Percentiles rank a stretch among this genome's conserved stretches.
These are phyloP conservation scores for Pseudoips prasinana DNA, from an alignment of 2,888 invertebrate species.

Conservation along the genomic window DNA sequence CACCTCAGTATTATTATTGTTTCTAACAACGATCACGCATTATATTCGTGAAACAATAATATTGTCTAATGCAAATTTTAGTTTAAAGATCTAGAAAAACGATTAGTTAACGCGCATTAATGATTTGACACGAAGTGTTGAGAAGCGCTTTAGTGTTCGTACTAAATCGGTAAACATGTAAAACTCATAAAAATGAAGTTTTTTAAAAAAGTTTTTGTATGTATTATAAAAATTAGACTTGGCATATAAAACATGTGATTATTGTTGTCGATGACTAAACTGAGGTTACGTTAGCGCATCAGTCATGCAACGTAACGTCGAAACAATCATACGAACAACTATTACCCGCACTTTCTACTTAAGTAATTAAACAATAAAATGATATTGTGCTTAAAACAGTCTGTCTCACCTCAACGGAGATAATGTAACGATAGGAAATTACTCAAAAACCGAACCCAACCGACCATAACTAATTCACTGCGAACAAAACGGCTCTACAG, in stretches of 20 bases:
- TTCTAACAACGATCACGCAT: conserved; percentile 29
- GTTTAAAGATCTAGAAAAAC: conserved; percentile 21
- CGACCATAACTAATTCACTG: conserved; percentile 72
- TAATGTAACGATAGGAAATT: conserved; percentile 59
- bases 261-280: conserved; percentile 31
- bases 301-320: conserved; percentile 30
- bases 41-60: conserved; percentile 28
- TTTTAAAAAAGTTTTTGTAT: conserved; percentile 32
- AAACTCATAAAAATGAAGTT: conserved; percentile 34
- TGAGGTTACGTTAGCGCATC: conserved; percentile 29
- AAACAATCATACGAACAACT: conserved; percentile 32
- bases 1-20: conserved; percentile 20
- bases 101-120: conserved; percentile 16
- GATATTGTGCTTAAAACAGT: conserved; percentile 41
- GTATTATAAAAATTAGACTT: conserved; percentile 48
- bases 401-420: conserved; percentile 22
- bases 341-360: conserved; percentile 48
- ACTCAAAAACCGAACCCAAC: conserved; percentile 64
- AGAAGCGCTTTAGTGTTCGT: conserved; percentile 25
- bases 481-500: conserved; percentile 70
- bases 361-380: conserved; percentile 54
- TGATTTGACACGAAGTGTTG: conserved; percentile 30
- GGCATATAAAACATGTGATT: conserved; percentile 50
- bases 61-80: conserved; percentile 24
- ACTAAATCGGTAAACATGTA: conserved; percentile 39